Percentiles rank a stretch among this genome's conserved stretches.
phyloP scores from a whole-genome alignment of 1,140 invertebrate species.

The Conus betulinus region DNA sequence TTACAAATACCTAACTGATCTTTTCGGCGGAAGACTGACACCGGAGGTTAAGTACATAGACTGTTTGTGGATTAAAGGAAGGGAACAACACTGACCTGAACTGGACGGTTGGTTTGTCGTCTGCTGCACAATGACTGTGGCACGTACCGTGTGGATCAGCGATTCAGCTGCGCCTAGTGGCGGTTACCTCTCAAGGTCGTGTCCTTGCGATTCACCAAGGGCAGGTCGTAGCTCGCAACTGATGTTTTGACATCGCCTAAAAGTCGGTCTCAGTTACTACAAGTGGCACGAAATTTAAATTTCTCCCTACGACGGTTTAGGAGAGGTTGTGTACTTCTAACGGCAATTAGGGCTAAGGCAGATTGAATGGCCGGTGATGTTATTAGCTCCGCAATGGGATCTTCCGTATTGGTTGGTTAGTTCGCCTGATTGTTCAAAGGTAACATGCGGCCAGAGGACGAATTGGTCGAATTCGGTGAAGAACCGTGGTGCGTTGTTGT shows the following conservation, averaged over 20 bases:
- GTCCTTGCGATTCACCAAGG: background rate
- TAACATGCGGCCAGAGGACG: too few relatives aligned
- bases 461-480: too few relatives aligned
- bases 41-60: background rate
- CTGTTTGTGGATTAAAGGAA: background rate
- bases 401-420: too few relatives aligned
- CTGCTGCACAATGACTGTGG: background rate
- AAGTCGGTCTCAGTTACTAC: background rate
- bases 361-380: too few relatives aligned
- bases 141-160: background rate
- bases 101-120: background rate
- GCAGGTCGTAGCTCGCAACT: background rate
- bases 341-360: too few relatives aligned
- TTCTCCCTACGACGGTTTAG: too few relatives aligned
- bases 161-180: background rate
- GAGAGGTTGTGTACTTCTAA: too few relatives aligned
- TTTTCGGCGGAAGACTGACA: background rate
- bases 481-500: too few relatives aligned
- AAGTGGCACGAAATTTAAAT: too few relatives aligned
- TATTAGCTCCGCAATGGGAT: too few relatives aligned
- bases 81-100: background rate
- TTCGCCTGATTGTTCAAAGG: too few relatives aligned
- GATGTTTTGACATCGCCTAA: background rate
- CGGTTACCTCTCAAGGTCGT: constrained; percentile 9
- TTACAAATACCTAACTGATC: background rate